phyloP scores from a whole-genome alignment of 35 echinoderm and acorn worm genomes.

The Strongylocentrotus purpuratus region DNA sequence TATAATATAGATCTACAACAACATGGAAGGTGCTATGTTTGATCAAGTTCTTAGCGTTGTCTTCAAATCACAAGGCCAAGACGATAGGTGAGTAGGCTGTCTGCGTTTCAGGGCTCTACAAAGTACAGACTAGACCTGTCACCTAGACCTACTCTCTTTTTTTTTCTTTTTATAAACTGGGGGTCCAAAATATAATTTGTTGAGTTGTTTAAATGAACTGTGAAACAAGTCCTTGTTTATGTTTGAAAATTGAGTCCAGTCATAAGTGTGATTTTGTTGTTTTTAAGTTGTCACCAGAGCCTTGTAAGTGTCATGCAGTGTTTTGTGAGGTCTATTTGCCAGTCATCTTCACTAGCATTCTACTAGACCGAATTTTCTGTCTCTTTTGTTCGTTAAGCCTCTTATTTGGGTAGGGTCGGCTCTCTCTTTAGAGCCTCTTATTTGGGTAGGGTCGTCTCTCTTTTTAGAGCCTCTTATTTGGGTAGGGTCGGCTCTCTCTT shows the following conservation, averaged over 20 bases:
- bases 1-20: not conserved
- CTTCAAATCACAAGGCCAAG: constrained; percentile 64
- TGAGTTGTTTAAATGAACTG: not conserved
- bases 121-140: too few species aligned
- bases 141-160: not conserved
- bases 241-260: not conserved
- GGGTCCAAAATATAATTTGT: too few species aligned
- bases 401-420: too few species aligned
- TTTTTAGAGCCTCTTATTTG: too few species aligned
- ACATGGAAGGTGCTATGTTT: constrained; percentile 68
- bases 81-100: constrained; percentile 64
- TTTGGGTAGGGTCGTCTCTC: too few species aligned
- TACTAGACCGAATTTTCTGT: too few species aligned
- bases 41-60: constrained; percentile 61
- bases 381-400: too few species aligned
- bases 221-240: not conserved
- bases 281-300: not conserved
- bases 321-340: not conserved
- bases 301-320: not conserved
- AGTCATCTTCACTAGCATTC: too few species aligned
- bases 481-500: too few species aligned
- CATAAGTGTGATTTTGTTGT: not conserved
- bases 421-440: too few species aligned
- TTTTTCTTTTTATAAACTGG: too few species aligned
- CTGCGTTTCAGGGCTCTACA: not conserved